Conservation (phyloP, 2,797 vertebrate species). For the Numenius phaeopus region DNA sequence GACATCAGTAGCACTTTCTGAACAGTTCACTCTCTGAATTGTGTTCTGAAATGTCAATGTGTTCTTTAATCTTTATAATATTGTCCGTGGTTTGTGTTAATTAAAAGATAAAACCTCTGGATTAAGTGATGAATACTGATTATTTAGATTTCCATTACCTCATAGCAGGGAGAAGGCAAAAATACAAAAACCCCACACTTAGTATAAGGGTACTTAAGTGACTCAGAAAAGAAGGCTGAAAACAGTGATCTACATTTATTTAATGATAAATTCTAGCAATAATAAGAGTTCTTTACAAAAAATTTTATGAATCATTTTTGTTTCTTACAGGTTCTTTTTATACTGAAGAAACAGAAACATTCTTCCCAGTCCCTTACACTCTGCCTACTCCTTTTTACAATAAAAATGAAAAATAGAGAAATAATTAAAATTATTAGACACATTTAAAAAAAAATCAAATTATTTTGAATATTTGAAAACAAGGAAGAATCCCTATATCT, state of each 20-base stretch:
- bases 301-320: not conserved
- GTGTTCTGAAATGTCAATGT: not conserved
- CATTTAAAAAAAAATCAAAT: not conserved
- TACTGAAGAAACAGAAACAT: not conserved
- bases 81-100: not conserved
- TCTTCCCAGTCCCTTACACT: not conserved
- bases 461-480: not conserved
- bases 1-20: not conserved
- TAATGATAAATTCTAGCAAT: not conserved
- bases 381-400: not conserved
- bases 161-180: not conserved
- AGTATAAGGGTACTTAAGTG: not conserved
- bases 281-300: not conserved
- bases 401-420: not conserved
- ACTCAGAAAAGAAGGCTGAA: not conserved
- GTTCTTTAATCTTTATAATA: slow-evolving; percentile 1
- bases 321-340: not conserved
- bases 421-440: not conserved
- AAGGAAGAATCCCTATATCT: not conserved
- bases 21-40: not conserved
- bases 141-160: slow-evolving; percentile 1
- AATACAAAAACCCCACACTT: rapidly evolving
- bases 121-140: not conserved
- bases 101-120: not conserved
- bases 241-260: not conserved